Base-by-base conservation (phyloP, 2,888 invertebrate genomes). In the Protodeltote pygarga region DNA sequence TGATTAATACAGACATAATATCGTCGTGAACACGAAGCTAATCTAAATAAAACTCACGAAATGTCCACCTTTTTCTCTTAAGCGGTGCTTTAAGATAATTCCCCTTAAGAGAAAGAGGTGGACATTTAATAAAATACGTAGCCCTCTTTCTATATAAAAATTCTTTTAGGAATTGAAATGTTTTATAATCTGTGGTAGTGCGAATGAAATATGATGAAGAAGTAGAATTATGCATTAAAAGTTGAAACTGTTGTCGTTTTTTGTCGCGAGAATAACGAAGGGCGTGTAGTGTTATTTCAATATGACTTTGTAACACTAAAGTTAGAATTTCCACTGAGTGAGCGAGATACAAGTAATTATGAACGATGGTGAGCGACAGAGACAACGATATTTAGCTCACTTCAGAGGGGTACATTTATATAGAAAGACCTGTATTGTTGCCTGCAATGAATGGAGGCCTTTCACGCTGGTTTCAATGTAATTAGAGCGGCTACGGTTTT, bases 391-490 rank as follows among this genome's bases (percentile, higher is more conserved):
- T n/a, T n/a, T n/a, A n/a, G n/a, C n/a, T n/a, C n/a, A n/a, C n/a
- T n/a, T n/a, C n/a, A n/a, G n/a, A n/a, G n/a, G n/a, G n/a, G n/a
- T n/a, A n/a, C n/a, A n/a, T n/a, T n/a, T n/a, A n/a, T n/a, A n/a
- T n/a, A n/a, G n/a, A n/a, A n/a, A n/a, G n/a, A n/a, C n/a, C n/a
- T 64, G 71, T 74, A 77, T 77, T 81, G 80, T 75, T 73, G 65
- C 63, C 55, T 62, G 75, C 78, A 68, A 75, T 87, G 85, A 88
- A 88, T 84, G 77, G 75, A 71, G 68, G 79, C 75, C 78, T 86
- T 86, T 88, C 83, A 80, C 78, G 77, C 77, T 79, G 73, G 72
- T 81, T 84, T 83, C 86, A 84, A 85, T 87, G 84, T 88, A 89
- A 88, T 89, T 89, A 89, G 83, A 82, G 81, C 84, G 72, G 71